phyloP scores from a whole-genome alignment of 2,113 vertebrate species.

The Eurystomus gularis region DNA sequence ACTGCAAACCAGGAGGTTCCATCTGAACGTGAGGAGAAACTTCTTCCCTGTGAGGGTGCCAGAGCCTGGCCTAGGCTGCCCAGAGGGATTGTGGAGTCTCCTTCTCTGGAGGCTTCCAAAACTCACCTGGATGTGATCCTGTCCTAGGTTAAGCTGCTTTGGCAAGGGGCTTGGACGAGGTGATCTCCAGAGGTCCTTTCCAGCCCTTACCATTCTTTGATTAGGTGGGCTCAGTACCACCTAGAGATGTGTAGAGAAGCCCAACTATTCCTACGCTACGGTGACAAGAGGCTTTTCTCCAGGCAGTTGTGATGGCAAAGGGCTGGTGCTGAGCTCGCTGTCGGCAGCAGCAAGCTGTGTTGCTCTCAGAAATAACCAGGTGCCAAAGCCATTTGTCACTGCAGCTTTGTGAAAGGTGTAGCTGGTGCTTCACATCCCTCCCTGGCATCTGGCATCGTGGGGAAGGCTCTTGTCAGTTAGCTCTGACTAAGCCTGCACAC shows the following conservation, averaged over 20 bases:
- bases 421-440: background rate
- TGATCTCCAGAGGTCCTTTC: too few species aligned
- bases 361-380: slow-evolving; percentile 27
- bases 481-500: slow-evolving; percentile 17
- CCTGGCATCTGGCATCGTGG: background rate
- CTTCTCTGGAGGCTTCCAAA: too few species aligned
- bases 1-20: too few species aligned
- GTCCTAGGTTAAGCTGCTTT: too few species aligned
- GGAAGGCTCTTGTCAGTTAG: background rate
- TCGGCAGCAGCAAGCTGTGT: background rate
- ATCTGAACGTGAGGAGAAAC: too few species aligned
- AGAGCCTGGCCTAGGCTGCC: too few species aligned
- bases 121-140: too few species aligned
- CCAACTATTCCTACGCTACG: rapidly evolving
- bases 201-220: too few species aligned
- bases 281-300: background rate
- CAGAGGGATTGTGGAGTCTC: too few species aligned
- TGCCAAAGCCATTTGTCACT: slow-evolving; percentile 12
- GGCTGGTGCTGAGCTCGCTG: rapidly evolving
- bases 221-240: background rate
- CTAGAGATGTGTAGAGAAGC: background rate
- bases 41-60: too few species aligned
- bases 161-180: too few species aligned
- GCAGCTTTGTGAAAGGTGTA: background rate
- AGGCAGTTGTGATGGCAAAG: background rate